These are phyloP conservation scores for Elephas maximus DNA, from an alignment of 2,113 vertebrate genomes.

Conservation along the genomic window DNA sequence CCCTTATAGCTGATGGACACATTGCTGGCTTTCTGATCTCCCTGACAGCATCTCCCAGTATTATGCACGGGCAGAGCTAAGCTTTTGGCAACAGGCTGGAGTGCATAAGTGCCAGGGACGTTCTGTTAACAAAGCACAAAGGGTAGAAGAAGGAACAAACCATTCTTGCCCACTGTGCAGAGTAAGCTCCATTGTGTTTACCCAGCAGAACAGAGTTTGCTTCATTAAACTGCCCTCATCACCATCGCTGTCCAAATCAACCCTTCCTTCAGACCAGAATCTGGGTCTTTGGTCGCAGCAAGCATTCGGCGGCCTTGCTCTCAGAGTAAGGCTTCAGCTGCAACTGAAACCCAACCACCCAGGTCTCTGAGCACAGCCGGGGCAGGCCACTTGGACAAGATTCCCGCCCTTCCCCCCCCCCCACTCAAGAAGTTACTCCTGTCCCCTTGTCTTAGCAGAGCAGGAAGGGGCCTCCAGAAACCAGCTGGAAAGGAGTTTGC, in stretches of 20 bases:
- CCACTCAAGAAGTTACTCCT: neutral
- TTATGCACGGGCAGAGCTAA: neutral
- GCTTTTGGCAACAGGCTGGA: constrained; percentile 44
- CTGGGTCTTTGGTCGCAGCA: neutral
- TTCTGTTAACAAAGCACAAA: constrained; percentile 74
- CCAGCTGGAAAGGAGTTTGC: neutral
- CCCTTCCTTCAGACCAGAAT: neutral
- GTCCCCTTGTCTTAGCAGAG: neutral
- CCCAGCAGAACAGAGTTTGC: neutral
- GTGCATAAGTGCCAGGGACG: constrained; percentile 61
- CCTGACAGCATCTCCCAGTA: neutral
- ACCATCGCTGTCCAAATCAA: neutral
- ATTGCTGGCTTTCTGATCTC: neutral
- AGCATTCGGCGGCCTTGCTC: fast-evolving
- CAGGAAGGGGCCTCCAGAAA: neutral
- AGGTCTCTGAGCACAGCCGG: fast-evolving
- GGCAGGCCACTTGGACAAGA: neutral
- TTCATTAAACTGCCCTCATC: neutral
- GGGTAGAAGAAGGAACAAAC: constrained; percentile 53
- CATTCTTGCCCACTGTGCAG: neutral
- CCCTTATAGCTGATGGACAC: neutral
- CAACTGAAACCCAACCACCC: neutral
- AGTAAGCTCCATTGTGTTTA: constrained; percentile 47
- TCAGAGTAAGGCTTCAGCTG: neutral
- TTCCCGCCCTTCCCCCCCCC: neutral